These are phyloP conservation scores for Phthorimaea operculella DNA, from an alignment of 1,140 invertebrate species.

Conservation along the genomic window DNA sequence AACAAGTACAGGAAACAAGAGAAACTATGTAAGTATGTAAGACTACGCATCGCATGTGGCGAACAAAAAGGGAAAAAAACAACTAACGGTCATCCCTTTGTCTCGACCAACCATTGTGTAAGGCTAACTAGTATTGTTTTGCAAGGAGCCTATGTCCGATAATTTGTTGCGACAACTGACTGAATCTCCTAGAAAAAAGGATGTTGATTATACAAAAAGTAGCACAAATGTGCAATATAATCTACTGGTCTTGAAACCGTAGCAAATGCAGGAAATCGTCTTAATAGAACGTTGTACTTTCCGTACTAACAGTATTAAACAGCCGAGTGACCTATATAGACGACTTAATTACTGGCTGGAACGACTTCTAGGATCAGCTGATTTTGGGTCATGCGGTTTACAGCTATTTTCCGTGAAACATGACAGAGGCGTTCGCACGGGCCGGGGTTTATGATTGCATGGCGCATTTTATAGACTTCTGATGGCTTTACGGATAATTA, in stretches of 20 bases:
- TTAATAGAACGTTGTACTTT: too few relatives aligned
- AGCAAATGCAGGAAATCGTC: too few relatives aligned
- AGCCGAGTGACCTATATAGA: too few relatives aligned
- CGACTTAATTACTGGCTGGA: too few relatives aligned
- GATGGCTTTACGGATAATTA: neutral
- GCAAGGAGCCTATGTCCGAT: constrained; percentile 14
- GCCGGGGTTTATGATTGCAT: neutral
- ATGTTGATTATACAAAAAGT: too few relatives aligned
- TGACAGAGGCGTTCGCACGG: neutral
- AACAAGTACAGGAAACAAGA: constrained; percentile 33
- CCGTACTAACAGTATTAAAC: too few relatives aligned
- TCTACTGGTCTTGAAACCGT: too few relatives aligned
- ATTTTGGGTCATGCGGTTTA: neutral
- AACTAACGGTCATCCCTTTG: constrained; percentile 39
- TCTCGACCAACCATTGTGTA: constrained; percentile 32
- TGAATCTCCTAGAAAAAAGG: too few relatives aligned
- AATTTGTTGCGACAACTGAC: too few relatives aligned
- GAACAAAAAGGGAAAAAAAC: constrained; percentile 30
- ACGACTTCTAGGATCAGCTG: constrained; percentile 2
- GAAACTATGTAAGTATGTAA: constrained; percentile 27
- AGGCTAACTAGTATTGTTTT: constrained; percentile 27
- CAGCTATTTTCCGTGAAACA: neutral
- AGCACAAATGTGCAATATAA: too few relatives aligned
- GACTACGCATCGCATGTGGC: constrained; percentile 23
- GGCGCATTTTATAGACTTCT: neutral